Conservation (phyloP, 1,140 invertebrate genomes). For the Lepidurus arcticus region DNA sequence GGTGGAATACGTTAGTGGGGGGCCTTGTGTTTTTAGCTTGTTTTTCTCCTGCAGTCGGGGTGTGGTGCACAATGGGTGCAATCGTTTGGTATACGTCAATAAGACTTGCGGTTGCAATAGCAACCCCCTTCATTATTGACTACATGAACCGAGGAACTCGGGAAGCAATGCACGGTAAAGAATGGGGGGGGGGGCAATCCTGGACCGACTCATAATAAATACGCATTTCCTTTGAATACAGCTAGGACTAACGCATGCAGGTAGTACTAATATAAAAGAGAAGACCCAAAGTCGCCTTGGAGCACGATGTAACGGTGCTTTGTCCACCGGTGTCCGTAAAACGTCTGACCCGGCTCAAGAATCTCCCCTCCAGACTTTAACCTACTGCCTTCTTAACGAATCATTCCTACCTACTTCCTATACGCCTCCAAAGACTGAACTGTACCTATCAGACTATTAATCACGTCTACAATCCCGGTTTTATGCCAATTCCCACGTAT, state of each 20-base stretch:
- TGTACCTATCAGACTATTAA: too few relatives aligned
- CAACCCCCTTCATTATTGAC: background rate
- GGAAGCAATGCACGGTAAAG: background rate
- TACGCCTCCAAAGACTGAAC: background rate
- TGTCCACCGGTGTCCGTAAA: background rate
- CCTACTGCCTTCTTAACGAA: background rate
- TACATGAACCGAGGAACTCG: too few relatives aligned
- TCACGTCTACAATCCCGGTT: too few relatives aligned
- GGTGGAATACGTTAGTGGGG: background rate
- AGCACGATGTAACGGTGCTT: background rate
- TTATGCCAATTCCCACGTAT: too few relatives aligned
- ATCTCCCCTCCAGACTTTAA: conserved; percentile 11
- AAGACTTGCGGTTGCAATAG: background rate
- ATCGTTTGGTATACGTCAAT: background rate
- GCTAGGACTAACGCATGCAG: too few relatives aligned
- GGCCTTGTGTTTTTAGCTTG: background rate
- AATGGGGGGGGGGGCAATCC: background rate
- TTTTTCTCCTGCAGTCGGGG: background rate
- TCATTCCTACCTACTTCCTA: background rate
- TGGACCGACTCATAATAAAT: too few relatives aligned
- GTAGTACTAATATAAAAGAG: too few relatives aligned
- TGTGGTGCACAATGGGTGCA: background rate
- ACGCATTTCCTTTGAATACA: too few relatives aligned
- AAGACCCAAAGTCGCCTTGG: background rate
- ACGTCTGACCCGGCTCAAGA: background rate